phyloP scores from a whole-genome alignment of 2,888 invertebrate genomes.

The Campoplex capitator region DNA sequence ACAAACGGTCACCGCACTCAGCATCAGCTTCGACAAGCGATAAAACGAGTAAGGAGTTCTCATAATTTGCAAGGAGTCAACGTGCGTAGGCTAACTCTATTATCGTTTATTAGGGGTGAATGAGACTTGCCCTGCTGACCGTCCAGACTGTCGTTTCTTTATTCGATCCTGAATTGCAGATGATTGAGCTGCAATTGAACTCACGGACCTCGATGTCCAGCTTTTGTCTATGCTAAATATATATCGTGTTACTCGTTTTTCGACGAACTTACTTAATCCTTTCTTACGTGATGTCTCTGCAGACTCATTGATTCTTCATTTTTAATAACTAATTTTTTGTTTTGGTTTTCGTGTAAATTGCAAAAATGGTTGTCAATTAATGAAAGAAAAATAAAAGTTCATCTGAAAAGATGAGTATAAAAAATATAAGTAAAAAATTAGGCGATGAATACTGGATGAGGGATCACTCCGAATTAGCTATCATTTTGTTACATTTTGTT shows the following conservation, averaged over 20 bases:
- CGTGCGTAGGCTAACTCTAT: conserved; percentile 51
- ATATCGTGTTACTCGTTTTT: background rate
- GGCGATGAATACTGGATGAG: background rate
- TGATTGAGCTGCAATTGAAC: conserved; percentile 64
- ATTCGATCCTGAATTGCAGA: conserved; percentile 47
- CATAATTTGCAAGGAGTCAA: conserved; percentile 18
- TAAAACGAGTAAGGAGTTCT: background rate
- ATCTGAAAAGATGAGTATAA: background rate
- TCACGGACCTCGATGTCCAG: background rate
- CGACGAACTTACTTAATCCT: background rate
- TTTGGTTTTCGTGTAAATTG: background rate
- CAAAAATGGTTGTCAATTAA: background rate
- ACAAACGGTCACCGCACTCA: conserved; percentile 8
- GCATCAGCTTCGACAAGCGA: background rate
- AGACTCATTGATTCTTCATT: background rate
- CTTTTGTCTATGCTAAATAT: conserved; percentile 14
- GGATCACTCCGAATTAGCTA: background rate
- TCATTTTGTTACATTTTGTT: background rate
- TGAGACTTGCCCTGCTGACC: conserved; percentile 22
- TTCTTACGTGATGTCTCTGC: background rate
- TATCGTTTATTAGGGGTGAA: conserved; percentile 57
- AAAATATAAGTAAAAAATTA: background rate
- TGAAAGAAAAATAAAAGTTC: background rate
- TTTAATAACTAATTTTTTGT: background rate
- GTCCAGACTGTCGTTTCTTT: conserved; percentile 39